phyloP scores from a whole-genome alignment of 2,797 vertebrate genomes.

The Amniataba percoides region DNA sequence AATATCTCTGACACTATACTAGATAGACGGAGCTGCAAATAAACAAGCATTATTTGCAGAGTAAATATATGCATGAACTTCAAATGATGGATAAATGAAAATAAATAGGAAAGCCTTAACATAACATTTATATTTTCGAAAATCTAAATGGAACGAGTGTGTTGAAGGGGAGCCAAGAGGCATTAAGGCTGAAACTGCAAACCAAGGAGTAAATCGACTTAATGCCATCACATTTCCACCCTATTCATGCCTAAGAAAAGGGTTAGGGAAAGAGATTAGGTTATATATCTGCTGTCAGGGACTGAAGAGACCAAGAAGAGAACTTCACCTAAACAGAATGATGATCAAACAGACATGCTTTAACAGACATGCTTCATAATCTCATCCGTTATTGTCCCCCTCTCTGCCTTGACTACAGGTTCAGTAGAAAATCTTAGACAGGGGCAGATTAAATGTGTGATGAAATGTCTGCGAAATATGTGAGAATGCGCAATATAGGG shows the following conservation, averaged over 20 bases:
- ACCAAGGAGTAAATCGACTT: conserved; percentile 88
- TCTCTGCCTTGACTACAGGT: conserved; percentile 81
- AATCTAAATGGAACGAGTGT: conserved; percentile 82
- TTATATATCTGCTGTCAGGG: conserved; percentile 86
- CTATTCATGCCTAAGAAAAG: conserved; percentile 86
- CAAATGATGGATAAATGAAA: conserved; percentile 83
- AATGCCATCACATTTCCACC: conserved; percentile 86
- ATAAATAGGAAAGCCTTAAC: conserved; percentile 81
- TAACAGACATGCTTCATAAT: conserved; percentile 87
- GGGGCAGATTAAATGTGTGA: conserved; percentile 86
- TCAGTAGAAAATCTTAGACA: conserved; percentile 82
- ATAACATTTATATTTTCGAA: conserved; percentile 82
- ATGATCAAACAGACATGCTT: conserved; percentile 88
- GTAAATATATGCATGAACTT: conserved; percentile 84
- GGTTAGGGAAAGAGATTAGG: conserved; percentile 85
- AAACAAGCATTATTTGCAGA: conserved; percentile 83
- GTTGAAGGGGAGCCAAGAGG: conserved; percentile 85
- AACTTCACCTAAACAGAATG: conserved; percentile 85
- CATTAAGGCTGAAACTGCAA: conserved; percentile 86
- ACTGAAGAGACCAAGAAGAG: conserved; percentile 83
- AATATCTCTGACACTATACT: conserved; percentile 70
- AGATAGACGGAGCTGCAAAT: conserved; percentile 78
- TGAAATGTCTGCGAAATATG: conserved; percentile 86
- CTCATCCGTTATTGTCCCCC: conserved; percentile 81
- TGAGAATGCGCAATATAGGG: conserved; percentile 76